phyloP scores from a whole-genome alignment of 2,888 invertebrate species.

The Spisula subtruncata region DNA sequence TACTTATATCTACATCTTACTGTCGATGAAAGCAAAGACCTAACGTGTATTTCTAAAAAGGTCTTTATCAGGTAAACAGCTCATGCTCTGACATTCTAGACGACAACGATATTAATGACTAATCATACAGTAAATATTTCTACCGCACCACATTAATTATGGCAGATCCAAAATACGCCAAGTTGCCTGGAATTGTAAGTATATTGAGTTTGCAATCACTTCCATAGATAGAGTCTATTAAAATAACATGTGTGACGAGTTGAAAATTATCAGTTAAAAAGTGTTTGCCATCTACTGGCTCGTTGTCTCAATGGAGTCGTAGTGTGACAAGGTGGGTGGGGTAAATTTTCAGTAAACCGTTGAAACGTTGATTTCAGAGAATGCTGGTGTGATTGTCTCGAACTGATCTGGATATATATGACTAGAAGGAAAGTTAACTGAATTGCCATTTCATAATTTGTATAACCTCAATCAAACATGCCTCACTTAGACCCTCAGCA shows the following conservation, averaged over 20 bases:
- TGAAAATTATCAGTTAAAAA: background rate
- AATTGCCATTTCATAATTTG: no score
- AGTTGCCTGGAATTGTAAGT: conserved; percentile 84
- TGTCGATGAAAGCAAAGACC: no score
- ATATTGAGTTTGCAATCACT: background rate
- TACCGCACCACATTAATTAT: conserved; percentile 70
- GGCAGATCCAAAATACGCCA: conserved; percentile 86
- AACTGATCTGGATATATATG: no score
- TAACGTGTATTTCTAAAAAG: no score
- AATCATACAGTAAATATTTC: conserved; percentile 13
- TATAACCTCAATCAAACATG: no score
- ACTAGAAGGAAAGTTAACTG: no score
- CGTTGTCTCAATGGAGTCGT: background rate
- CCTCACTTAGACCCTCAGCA: no score
- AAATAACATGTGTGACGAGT: background rate
- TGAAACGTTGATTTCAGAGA: no score
- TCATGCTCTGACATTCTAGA: background rate
- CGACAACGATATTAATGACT: conserved; percentile 38
- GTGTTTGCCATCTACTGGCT: background rate
- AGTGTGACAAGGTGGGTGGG: conserved; percentile 35
- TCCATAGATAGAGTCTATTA: background rate
- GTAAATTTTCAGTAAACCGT: background rate
- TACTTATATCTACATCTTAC: no score
- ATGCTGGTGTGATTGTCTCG: background rate
- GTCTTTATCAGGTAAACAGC: no score